Percentiles rank a stretch among this genome's conserved stretches.
phyloP scores from a whole-genome alignment of 2,888 invertebrate species.

The Calliphora vomitoria region DNA sequence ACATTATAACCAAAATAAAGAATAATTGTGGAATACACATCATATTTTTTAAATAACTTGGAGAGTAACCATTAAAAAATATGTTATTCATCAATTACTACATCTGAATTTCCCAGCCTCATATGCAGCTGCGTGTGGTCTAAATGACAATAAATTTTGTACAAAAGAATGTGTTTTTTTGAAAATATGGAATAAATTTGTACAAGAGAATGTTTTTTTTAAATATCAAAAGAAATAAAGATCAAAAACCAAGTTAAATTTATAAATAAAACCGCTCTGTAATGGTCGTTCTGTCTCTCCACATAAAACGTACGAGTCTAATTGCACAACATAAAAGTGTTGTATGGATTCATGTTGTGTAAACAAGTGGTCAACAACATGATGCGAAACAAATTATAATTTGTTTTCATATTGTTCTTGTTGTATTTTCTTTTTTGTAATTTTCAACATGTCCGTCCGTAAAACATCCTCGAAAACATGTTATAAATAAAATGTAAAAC shows the following conservation, averaged over 20 bases:
- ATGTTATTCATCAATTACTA: neutral
- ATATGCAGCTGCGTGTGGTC: conserved; percentile 47
- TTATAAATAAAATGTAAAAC: conserved; percentile 29
- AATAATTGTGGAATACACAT: too few relatives aligned
- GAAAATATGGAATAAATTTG: neutral
- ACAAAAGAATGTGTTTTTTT: neutral
- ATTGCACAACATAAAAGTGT: neutral
- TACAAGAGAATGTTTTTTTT: neutral
- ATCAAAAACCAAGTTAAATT: conserved; percentile 20
- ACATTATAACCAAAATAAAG: too few relatives aligned
- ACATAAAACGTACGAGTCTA: neutral
- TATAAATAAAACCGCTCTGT: conserved; percentile 34
- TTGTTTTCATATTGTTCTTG: conserved; percentile 30
- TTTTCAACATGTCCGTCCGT: neutral
- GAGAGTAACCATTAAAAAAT: neutral
- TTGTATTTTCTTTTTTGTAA: neutral
- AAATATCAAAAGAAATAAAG: conserved; percentile 13
- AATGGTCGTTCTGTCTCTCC: neutral
- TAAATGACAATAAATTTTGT: neutral
- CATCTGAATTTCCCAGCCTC: neutral
- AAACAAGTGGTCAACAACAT: conserved; percentile 66
- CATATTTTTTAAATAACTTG: neutral
- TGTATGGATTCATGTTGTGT: conserved; percentile 30
- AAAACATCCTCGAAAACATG: neutral
- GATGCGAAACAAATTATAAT: conserved; percentile 62